Evolutionary conservation across 2,888 invertebrate genomes (phyloP).

Genomic region (Helleia helle): DNA sequence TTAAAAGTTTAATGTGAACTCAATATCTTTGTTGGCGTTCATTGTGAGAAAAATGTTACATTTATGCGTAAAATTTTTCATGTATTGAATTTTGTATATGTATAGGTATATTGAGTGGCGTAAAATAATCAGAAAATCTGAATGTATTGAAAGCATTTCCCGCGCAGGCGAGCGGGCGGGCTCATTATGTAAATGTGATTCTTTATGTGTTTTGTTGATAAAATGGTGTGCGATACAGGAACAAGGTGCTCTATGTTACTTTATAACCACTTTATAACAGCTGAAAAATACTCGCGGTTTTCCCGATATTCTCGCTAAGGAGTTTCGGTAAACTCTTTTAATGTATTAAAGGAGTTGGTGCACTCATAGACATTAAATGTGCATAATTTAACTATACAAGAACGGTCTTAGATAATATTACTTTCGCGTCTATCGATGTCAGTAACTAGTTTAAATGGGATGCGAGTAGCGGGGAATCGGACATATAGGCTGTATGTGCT

Average conservation of each 20-base stretch:
- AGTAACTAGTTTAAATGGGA: too few species aligned
- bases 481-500: too few species aligned
- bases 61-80: neutral
- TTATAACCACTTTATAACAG: constrained; percentile 9
- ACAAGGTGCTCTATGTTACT: constrained; percentile 15
- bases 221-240: constrained; percentile 35
- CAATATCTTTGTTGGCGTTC: too few species aligned
- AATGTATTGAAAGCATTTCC: constrained; percentile 39
- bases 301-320: neutral
- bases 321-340: too few species aligned
- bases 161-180: constrained; percentile 40
- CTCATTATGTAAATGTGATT: constrained; percentile 59
- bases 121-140: constrained; percentile 60
- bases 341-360: too few species aligned
- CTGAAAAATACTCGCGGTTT: neutral
- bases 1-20: too few species aligned
- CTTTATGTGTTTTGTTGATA: constrained; percentile 54
- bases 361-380: too few species aligned
- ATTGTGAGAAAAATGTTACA: neutral
- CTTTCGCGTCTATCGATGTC: too few species aligned
- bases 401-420: too few species aligned
- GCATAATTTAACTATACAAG: too few species aligned
- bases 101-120: constrained; percentile 43
- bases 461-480: too few species aligned
- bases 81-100: constrained; percentile 1